phyloP scores from a whole-genome alignment of 2,797 vertebrate species.

The Cossypha heuglini region DNA sequence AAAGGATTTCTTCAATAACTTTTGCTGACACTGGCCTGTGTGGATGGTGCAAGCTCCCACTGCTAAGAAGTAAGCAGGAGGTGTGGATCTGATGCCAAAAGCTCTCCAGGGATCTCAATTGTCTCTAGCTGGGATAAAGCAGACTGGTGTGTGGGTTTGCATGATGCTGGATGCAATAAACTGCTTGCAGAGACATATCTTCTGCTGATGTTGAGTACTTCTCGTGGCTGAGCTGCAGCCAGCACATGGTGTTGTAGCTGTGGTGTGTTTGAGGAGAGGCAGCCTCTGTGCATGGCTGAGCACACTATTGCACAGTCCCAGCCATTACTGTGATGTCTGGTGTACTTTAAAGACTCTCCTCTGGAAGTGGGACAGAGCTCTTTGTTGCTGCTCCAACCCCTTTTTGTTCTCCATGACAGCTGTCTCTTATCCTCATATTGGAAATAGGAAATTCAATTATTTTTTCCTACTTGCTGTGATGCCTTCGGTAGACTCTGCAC shows the following conservation, averaged over 20 bases:
- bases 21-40: neutral
- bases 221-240: neutral
- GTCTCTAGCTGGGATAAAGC: neutral
- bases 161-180: neutral
- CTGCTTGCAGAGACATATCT: neutral
- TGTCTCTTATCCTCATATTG: neutral
- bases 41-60: neutral
- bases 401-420: neutral
- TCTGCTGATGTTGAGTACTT: neutral
- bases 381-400: neutral
- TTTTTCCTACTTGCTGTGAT: neutral
- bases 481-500: neutral
- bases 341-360: neutral
- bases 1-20: neutral
- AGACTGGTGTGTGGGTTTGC: neutral
- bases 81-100: neutral
- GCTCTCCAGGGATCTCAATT: neutral
- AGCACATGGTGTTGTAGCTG: neutral
- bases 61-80: neutral
- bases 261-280: neutral
- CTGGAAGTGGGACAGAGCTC: neutral
- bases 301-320: neutral
- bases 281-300: neutral
- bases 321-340: neutral
- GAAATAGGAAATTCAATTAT: neutral